Base-by-base conservation (phyloP, 35 echinoderm and acorn worm species). In the Heliocidaris tuberculata region DNA sequence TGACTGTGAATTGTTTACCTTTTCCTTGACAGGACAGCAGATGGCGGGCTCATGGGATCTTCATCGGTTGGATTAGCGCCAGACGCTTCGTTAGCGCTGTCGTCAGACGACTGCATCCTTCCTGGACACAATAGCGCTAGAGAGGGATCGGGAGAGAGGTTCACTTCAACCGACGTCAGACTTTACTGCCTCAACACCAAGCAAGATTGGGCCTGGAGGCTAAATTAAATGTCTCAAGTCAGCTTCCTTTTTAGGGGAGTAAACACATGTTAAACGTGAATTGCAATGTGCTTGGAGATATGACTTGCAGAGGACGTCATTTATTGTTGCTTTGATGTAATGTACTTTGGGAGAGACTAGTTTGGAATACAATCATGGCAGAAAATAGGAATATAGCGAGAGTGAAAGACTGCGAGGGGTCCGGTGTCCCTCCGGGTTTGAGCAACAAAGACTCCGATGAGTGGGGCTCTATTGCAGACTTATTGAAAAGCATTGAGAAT, bases 381-480 rank as follows among this genome's bases (percentile, higher is more conserved):
- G 91, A 93, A 29, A 93, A 93, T 93, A 32, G 91, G n/a, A 93
- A 93, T 50, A 4, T 27, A 2, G 47, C 50, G 50, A 59, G 50
- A 16, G 48, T 32, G 17, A 59, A 31, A 13, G 91, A 31, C 48
- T 30, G 48, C 24, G 91, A 93, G n/a, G 49, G 49, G 11, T 31
- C n/a, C 9, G 32, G 15, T 6, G 31, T 42, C 91, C 91, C 91
- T 93, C 91, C 91, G 4, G 91, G 91, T 12, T 59, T 93, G 91
- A 93, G 48, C 91, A 49, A 93, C 91, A 93, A 93, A 15, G 91
- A 93, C 30, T 93, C 91, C 56, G 97, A 98, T 8, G 97, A 98
- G 27, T 98, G 97, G 97, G 97, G 97, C 50, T 98, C 97, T 7
- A 98, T 98, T 32, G 95, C 95, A 10, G 97, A 98, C 88, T 97